Conservation (phyloP, 2,113 vertebrate species). For the Sterna hirundo region DNA sequence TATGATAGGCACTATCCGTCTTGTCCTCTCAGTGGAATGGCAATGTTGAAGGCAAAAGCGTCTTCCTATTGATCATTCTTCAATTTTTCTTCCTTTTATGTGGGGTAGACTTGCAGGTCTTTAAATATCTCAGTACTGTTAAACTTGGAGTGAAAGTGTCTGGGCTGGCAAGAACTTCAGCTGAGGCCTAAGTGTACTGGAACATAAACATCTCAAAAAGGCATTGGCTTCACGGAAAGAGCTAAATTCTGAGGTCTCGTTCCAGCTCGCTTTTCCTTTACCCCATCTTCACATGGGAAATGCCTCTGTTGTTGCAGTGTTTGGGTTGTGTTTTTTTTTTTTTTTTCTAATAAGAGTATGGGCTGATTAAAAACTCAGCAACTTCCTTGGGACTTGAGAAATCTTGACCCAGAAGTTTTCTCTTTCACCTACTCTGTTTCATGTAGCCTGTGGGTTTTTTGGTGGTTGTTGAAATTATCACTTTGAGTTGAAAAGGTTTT, state of each 20-base stretch:
- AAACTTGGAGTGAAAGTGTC: not conserved
- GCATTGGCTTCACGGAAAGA: rapidly evolving
- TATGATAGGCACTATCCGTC: not conserved
- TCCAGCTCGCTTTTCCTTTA: not conserved
- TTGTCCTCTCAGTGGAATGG: not conserved
- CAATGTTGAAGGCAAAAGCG: not conserved
- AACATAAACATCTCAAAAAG: not conserved
- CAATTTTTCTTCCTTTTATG: not conserved
- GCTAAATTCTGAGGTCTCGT: not conserved
- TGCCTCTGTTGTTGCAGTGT: not conserved
- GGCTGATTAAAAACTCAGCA: not conserved
- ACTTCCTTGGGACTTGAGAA: not conserved
- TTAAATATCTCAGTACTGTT: not conserved
- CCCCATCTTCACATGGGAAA: not conserved
- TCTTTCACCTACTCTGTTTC: not conserved
- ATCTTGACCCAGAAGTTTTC: not conserved
- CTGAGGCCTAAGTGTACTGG: not conserved
- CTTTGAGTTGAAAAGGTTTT: not conserved
- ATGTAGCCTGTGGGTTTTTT: not conserved
- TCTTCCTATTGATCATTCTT: not conserved
- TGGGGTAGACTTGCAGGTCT: not conserved
- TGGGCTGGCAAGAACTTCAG: not conserved
- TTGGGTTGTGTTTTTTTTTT: not conserved
- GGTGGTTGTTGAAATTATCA: not conserved
- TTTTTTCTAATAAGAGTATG: not conserved